Evolutionary conservation across 2,113 vertebrate species (phyloP), one percentile per base, ranked within the genome.

Genomic region (Atractosteus spatula): DNA sequence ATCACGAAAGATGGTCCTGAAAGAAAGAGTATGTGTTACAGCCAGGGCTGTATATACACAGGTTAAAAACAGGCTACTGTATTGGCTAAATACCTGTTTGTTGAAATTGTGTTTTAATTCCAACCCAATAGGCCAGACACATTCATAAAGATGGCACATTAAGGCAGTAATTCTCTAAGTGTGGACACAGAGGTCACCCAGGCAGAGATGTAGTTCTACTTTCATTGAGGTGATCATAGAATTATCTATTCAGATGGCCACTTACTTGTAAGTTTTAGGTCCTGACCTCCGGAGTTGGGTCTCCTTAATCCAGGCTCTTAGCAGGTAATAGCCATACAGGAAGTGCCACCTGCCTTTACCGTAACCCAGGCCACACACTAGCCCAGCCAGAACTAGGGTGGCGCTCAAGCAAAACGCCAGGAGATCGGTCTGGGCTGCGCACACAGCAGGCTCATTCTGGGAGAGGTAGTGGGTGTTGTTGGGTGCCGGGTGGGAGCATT

Each of bases 321-420:
- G 42, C 56, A 72, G 42, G 63, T 76, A 78, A 45, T 71, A 78
- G 2, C 73, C 56, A 41, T 78, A 78, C 8, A 76, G n/a, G 54
- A 78, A 47, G 42, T 56, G 16, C 77, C 73, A 78, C 17, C 56
- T 57, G 5, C 56, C 57, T 14, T 76, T 76, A 8, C 63, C 6
- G 13, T 76, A 75, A 11, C 44, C 4, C 8, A 72, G 16, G 45
- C 51, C 43, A 1, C 16, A 44, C 2, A 51, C 3, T 7, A 69
- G 45, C 7, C 64, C 7, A 12, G 3, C n/a, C 41, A 75, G 17
- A 8, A 64, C n/a, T 12, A 61, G 7, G 0, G 65, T 16, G 42
- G 55, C 17, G 3, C 41, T 78, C 0, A 8, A 2, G 42, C 61
- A 62, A 17, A 78, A 78, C 2, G 17, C 59, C 67, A 62, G 11